These are phyloP conservation scores for Homarus americanus DNA, from an alignment of 1,140 invertebrate genomes.

Conservation along the genomic window DNA sequence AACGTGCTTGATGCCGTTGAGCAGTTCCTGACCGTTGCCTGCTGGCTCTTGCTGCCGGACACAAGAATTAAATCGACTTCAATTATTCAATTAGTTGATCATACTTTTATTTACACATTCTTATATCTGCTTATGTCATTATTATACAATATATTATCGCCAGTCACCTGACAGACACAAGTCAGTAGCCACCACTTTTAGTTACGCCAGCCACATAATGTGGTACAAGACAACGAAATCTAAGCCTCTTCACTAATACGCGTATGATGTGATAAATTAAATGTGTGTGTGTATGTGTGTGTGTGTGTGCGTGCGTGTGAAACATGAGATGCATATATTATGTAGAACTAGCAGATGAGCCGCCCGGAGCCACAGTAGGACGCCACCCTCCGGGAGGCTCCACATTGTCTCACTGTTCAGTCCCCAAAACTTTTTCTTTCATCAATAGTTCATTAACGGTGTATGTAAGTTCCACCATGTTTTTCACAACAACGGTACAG, in stretches of 20 bases:
- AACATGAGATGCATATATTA: too few species aligned
- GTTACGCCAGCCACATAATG: neutral
- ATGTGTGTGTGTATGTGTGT: neutral
- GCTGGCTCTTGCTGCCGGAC: conserved; percentile 75
- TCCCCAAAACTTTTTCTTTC: too few species aligned
- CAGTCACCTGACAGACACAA: neutral
- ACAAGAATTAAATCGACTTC: neutral
- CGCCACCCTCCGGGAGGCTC: too few species aligned
- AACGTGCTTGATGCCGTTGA: conserved; percentile 76
- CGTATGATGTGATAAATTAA: neutral
- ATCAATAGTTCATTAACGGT: too few species aligned
- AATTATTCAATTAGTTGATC: neutral
- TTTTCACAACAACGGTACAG: too few species aligned
- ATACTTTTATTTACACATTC: neutral
- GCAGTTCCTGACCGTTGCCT: conserved; percentile 76
- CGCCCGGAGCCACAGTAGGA: too few species aligned
- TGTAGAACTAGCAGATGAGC: too few species aligned
- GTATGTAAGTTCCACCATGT: too few species aligned
- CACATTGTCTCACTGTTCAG: too few species aligned
- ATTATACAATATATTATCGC: neutral
- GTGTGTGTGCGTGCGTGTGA: too few species aligned
- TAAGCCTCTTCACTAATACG: neutral
- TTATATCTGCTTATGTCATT: neutral
- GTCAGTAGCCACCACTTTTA: neutral
- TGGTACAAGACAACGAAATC: neutral